Evolutionary conservation across 2,113 vertebrate species (phyloP).

Genomic region (Apteryx owenii): DNA sequence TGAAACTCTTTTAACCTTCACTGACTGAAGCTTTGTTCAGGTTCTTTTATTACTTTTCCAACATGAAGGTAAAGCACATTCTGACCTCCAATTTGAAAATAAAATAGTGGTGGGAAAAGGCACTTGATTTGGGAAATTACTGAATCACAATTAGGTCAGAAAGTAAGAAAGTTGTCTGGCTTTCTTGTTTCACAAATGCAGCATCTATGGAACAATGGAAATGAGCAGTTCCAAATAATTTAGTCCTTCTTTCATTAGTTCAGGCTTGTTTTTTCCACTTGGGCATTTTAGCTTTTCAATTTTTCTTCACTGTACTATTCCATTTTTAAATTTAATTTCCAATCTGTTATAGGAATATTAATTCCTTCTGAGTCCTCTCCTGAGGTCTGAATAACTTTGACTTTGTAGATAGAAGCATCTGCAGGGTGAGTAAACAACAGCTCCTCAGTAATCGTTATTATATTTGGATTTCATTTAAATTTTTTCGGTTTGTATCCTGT

Average conservation of each 20-base stretch:
- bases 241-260: neutral
- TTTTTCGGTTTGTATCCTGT: constrained; percentile 13
- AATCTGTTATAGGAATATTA: constrained; percentile 7
- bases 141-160: neutral
- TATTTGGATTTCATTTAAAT: constrained; percentile 45
- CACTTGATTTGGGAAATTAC: neutral
- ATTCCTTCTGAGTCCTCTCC: constrained; percentile 33
- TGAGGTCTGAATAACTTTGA: constrained; percentile 49
- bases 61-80: neutral
- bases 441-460: constrained; percentile 39
- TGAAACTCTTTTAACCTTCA: neutral
- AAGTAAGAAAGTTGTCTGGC: neutral
- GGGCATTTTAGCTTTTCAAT: neutral
- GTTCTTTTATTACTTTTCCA: neutral
- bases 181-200: neutral
- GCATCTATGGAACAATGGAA: neutral
- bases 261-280: neutral
- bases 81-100: neutral
- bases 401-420: constrained; percentile 54
- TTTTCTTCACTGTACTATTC: neutral
- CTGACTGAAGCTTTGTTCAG: neutral
- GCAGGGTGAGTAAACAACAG: constrained; percentile 50
- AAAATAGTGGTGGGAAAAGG: neutral
- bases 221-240: neutral
- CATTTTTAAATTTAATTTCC: constrained; percentile 39